Evolutionary conservation across 2,888 invertebrate species (phyloP), one percentile per base, ranked within the genome.

Genomic region (Pristionchus fissidentatus): DNA sequence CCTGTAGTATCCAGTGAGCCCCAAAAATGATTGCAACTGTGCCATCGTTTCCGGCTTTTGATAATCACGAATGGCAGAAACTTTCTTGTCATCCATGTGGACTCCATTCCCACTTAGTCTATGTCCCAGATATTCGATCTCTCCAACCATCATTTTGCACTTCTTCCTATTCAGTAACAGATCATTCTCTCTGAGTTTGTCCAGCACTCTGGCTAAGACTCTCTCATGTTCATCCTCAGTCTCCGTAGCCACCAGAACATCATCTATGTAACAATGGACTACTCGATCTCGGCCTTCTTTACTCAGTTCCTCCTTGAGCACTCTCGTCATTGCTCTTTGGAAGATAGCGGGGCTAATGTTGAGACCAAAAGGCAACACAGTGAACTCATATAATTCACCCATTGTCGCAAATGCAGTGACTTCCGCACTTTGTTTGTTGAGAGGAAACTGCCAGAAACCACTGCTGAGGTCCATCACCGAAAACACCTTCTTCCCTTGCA

Each of bases 21-120:
- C 88, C 22, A 88, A 62, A 43, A 88, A 86, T 0, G 62, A 26
- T n/a, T 79, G 87, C 10, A 88, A 29, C 52, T 86, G 79, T 32
- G 57, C 73, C 32, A 49, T n/a, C 15, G 38, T 83, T 22, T 19
- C 22, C 3, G 87, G 88, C 10, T 43, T 32, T 19, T n/a, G 8
- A 19, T 38, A 66, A 22, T 66, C 66, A 8, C 3, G 32, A 5
- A 66, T 38, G 1, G 66, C 66, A 19, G 19, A 19, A 13, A 66
- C 29, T 38, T 66, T 66, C 35, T 41, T 66, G 2, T 38, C 38
- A 66, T 66, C 66, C 5, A 66, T 38, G 38, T 66, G 41, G 15
- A 85, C 29, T 8, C 85, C 83, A 3, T 22, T 85, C 75, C 15
- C 85, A 3, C 10, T 8, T 19, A 66, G 38, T 35, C 38, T 35